These are phyloP conservation scores for Monochamus saltuarius DNA, from an alignment of 1,140 invertebrate species.

Conservation along the genomic window DNA sequence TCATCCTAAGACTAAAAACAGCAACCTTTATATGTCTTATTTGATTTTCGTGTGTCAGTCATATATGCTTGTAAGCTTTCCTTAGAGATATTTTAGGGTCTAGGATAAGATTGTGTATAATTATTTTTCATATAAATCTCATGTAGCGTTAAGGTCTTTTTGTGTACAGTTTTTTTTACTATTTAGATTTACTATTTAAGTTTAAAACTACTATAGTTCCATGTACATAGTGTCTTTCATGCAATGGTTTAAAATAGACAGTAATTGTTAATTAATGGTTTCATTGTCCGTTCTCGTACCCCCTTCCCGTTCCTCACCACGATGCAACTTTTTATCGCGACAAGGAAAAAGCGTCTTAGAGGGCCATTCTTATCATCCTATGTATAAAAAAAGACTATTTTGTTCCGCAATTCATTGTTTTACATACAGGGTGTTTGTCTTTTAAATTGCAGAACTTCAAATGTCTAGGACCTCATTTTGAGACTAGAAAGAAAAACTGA, in stretches of 20 bases:
- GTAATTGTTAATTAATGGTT: slow-evolving; percentile 18
- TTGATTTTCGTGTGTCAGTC: slow-evolving; percentile 3
- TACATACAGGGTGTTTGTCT: too few relatives aligned
- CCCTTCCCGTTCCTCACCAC: too few relatives aligned
- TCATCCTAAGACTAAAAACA: neutral
- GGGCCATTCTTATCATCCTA: too few relatives aligned
- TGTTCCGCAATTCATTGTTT: too few relatives aligned
- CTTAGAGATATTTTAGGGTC: slow-evolving; percentile 23
- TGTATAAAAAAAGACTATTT: too few relatives aligned
- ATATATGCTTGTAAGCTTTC: slow-evolving; percentile 29
- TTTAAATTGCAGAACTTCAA: too few relatives aligned
- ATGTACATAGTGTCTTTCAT: slow-evolving; percentile 26
- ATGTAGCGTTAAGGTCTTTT: slow-evolving; percentile 32
- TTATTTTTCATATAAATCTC: slow-evolving; percentile 41
- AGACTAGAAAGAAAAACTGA: too few relatives aligned
- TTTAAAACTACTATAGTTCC: slow-evolving; percentile 23
- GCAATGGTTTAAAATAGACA: slow-evolving; percentile 24
- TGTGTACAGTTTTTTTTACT: slow-evolving; percentile 39
- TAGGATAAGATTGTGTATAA: slow-evolving; percentile 37
- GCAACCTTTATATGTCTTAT: neutral
- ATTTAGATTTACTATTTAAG: slow-evolving; percentile 35
- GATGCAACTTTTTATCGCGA: too few relatives aligned
- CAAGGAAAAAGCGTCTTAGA: too few relatives aligned
- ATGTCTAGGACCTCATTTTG: too few relatives aligned
- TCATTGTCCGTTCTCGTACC: too few relatives aligned